Evolutionary conservation across 2,888 invertebrate species (phyloP).

Genomic region (Hirtodrosophila duncani): DNA sequence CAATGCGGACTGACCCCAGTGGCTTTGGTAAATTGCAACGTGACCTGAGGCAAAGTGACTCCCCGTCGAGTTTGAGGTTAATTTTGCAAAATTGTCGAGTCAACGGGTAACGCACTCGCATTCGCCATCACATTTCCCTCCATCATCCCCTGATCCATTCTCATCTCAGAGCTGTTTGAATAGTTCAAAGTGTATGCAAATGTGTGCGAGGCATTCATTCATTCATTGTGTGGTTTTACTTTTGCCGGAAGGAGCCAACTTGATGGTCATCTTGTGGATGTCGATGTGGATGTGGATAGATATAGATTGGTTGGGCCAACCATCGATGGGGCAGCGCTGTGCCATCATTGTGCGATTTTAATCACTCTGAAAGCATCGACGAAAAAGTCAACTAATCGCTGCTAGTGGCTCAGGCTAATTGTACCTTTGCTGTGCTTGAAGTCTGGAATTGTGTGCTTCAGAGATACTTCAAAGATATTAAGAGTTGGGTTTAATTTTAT

Average conservation of each 20-base stretch:
- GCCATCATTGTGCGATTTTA: conserved; percentile 62
- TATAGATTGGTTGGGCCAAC: too few relatives aligned
- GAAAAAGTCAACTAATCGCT: conserved; percentile 63
- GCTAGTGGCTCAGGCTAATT: conserved; percentile 51
- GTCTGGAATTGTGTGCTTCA: conserved; percentile 11
- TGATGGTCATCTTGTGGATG: too few relatives aligned
- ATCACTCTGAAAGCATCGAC: conserved; percentile 65
- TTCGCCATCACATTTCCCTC: conserved; percentile 1
- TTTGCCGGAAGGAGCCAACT: conserved; percentile 60
- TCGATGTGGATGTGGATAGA: too few relatives aligned
- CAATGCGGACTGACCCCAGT: conserved; percentile 49
- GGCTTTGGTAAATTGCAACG: conserved; percentile 68
- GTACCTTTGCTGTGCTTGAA: conserved; percentile 36
- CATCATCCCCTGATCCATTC: background rate
- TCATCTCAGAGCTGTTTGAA: conserved; percentile 32
- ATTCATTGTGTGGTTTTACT: conserved; percentile 71
- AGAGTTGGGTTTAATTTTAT: too few relatives aligned
- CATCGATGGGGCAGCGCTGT: conserved; percentile 31
- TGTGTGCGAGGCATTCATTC: too few relatives aligned
- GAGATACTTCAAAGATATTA: conserved; percentile 39
- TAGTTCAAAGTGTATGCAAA: conserved; percentile 67
- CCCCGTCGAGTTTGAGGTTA: conserved; percentile 69
- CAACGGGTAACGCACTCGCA: conserved; percentile 49
- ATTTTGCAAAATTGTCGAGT: conserved; percentile 74
- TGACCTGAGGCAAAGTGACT: conserved; percentile 75